phyloP scores from a whole-genome alignment of 2,888 invertebrate genomes.

The Tenthredo amoena region DNA sequence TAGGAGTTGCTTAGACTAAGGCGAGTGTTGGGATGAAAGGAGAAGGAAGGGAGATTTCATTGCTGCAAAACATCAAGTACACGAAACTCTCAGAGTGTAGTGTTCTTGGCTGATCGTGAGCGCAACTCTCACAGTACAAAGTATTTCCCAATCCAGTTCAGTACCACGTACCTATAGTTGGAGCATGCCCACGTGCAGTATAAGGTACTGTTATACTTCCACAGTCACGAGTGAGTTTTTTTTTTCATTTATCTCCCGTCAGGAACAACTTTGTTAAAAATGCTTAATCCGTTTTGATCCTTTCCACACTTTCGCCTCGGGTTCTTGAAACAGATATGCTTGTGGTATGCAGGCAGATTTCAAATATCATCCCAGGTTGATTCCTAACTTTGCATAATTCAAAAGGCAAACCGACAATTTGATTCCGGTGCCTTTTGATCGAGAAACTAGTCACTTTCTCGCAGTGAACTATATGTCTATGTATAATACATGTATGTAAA shows the following conservation, averaged over 20 bases:
- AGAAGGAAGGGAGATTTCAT: conserved; percentile 21
- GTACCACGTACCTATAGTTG: not conserved
- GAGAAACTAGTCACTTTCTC: conserved; percentile 12
- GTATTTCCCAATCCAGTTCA: conserved; percentile 30
- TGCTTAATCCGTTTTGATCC: not conserved
- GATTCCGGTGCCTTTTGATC: conserved; percentile 1
- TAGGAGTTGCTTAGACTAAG: not conserved
- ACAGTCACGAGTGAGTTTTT: conserved; percentile 5
- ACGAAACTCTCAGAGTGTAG: not conserved
- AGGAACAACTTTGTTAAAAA: not conserved
- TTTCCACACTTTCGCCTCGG: not conserved
- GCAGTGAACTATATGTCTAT: conserved; percentile 18
- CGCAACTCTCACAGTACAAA: conserved; percentile 9
- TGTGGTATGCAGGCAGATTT: not conserved
- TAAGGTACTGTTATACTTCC: not conserved
- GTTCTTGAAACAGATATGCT: not conserved
- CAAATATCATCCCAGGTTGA: not conserved
- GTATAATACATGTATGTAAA: conserved; percentile 42
- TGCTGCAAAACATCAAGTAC: not conserved
- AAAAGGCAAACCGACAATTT: conserved; percentile 2
- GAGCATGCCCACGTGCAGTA: conserved; percentile 13
- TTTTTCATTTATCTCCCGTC: not conserved
- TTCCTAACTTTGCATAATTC: not conserved
- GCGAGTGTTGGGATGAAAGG: conserved; percentile 13
- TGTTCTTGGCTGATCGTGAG: conserved; percentile 17